Evolutionary conservation across 2,888 invertebrate species (phyloP).

Genomic region (Alloscopus bannaensis): DNA sequence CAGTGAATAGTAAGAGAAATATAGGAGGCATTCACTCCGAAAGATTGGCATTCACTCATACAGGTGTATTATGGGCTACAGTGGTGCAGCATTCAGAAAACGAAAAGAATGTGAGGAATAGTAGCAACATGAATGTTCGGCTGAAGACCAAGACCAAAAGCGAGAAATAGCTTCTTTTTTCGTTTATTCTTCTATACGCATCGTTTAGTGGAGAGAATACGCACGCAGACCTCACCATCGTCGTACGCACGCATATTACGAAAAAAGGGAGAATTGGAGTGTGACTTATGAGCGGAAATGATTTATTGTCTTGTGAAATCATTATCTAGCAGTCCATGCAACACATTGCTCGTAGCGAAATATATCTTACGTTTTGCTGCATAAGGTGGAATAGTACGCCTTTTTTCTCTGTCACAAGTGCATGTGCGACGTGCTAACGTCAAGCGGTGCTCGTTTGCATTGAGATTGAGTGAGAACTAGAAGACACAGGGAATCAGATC

Average conservation of each 20-base stretch:
- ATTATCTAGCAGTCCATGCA: constrained; percentile 45
- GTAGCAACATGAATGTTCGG: background rate
- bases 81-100: background rate
- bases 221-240: too few species aligned
- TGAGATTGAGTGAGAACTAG: too few species aligned
- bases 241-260: too few species aligned
- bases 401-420: background rate
- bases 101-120: constrained; percentile 5
- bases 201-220: constrained; percentile 12
- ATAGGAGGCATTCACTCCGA: constrained; percentile 1
- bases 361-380: background rate
- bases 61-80: constrained; percentile 3
- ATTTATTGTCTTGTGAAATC: constrained; percentile 61
- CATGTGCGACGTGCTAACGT: background rate
- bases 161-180: constrained; percentile 12
- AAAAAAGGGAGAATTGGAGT: constrained; percentile 56
- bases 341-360: constrained; percentile 23
- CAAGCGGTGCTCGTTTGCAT: too few species aligned
- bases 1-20: constrained; percentile 1
- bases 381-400: background rate
- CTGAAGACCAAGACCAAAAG: constrained; percentile 5
- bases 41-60: constrained; percentile 14
- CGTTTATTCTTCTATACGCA: background rate
- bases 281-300: constrained; percentile 63
- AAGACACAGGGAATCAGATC: too few species aligned